Evolutionary conservation across 2,888 invertebrate species (phyloP).

Genomic region (Nysson spinosus): DNA sequence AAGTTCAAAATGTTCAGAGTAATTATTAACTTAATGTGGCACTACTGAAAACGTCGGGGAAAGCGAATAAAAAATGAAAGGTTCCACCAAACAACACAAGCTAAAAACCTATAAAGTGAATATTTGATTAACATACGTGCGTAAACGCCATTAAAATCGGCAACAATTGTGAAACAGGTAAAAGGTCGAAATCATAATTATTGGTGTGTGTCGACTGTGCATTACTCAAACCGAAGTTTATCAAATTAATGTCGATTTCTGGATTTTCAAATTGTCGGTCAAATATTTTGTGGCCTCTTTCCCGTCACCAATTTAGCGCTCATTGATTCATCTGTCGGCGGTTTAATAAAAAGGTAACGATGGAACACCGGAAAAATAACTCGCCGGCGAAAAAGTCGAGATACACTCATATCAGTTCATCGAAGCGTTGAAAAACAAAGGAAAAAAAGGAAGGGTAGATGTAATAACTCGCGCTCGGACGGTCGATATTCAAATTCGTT

Average conservation of each 20-base stretch:
- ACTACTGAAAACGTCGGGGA: too few relatives aligned
- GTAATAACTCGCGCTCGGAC: slow-evolving; percentile 46
- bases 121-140: too few relatives aligned
- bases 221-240: slow-evolving; percentile 49
- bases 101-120: too few relatives aligned
- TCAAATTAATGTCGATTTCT: slow-evolving; percentile 16
- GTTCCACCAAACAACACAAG: too few relatives aligned
- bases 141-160: too few relatives aligned
- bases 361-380: slow-evolving; percentile 1
- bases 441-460: slow-evolving; percentile 12
- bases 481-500: slow-evolving; percentile 55
- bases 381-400: slow-evolving; percentile 3
- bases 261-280: neutral
- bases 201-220: too few relatives aligned
- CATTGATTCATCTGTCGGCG: slow-evolving; percentile 19
- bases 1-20: too few relatives aligned
- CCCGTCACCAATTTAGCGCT: slow-evolving; percentile 13
- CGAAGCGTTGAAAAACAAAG: slow-evolving; percentile 9
- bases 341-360: slow-evolving; percentile 5
- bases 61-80: too few relatives aligned
- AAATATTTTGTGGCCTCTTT: slow-evolving; percentile 5
- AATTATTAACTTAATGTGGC: too few relatives aligned
- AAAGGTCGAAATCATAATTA: too few relatives aligned
- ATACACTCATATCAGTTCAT: neutral
- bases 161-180: too few relatives aligned